Evolutionary conservation across 2,888 invertebrate genomes (phyloP).

Genomic region (Chironomus riparius): DNA sequence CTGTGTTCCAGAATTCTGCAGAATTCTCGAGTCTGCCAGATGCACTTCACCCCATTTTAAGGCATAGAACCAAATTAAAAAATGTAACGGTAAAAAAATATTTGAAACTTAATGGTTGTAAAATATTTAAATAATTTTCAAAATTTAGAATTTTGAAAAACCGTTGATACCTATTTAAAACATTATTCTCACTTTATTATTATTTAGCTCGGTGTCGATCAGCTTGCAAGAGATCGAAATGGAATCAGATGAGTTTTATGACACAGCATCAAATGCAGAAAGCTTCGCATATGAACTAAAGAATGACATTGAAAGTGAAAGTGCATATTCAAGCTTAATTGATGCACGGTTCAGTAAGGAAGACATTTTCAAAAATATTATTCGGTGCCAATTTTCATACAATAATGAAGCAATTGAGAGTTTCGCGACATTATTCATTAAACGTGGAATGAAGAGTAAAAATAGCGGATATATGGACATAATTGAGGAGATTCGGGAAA

Average conservation of each 20-base stretch:
- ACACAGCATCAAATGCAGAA: neutral
- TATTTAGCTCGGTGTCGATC: no score
- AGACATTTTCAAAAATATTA: neutral
- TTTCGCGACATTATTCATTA: neutral
- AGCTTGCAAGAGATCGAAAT: no score
- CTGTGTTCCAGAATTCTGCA: no score
- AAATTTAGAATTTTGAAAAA: no score
- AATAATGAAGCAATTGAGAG: neutral
- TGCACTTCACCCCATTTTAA: no score
- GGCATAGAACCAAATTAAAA: no score
- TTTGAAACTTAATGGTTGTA: no score
- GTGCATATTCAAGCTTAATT: neutral
- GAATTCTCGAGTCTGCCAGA: no score
- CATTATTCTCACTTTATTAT: no score
- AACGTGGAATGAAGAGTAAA: neutral
- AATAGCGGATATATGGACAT: neutral
- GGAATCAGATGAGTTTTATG: neutral
- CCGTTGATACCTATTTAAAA: no score
- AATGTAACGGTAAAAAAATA: no score
- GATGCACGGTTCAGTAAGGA: neutral
- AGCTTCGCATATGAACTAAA: neutral
- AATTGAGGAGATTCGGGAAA: neutral
- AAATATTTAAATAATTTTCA: no score
- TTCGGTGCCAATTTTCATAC: neutral
- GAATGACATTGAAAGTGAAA: neutral